These are phyloP conservation scores for Dolichallabes microphthalmus DNA, from an alignment of 2,113 vertebrate species.

Conservation along the genomic window DNA sequence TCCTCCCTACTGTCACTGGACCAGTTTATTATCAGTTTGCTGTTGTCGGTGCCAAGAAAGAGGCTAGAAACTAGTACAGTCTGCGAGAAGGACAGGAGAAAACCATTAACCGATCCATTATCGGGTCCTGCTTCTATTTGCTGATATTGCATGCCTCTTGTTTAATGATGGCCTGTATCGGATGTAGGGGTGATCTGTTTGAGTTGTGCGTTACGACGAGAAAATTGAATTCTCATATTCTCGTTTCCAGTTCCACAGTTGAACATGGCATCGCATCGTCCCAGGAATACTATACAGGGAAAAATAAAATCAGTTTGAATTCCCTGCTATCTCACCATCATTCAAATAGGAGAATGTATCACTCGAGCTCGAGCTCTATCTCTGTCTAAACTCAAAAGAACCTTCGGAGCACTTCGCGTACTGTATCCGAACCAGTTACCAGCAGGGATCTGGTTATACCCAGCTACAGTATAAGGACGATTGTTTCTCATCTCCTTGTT, in stretches of 20 bases:
- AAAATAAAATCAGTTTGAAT: neutral
- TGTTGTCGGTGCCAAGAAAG: constrained; percentile 18
- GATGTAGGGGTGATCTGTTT: neutral
- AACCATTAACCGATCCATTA: constrained; percentile 6
- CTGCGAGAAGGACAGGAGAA: neutral
- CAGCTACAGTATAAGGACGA: constrained; percentile 29
- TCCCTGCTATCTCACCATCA: neutral
- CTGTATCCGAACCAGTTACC: constrained; percentile 26
- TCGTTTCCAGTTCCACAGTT: neutral
- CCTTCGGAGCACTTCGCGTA: constrained; percentile 15
- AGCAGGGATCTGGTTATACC: constrained; percentile 36
- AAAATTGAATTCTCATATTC: neutral
- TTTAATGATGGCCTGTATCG: neutral
- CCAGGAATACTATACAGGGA: neutral
- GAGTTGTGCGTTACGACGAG: neutral
- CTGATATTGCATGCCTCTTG: neutral
- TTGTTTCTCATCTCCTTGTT: constrained; percentile 37
- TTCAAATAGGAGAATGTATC: neutral
- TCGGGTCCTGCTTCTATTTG: neutral
- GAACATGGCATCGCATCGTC: neutral
- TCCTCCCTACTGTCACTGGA: constrained; percentile 31
- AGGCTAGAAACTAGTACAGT: constrained; percentile 12
- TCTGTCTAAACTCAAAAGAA: constrained; percentile 5
- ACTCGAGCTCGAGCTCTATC: neutral
- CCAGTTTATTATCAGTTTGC: constrained; percentile 39